These are phyloP conservation scores for Nettapus auritus DNA, from an alignment of 2,113 vertebrate species.

Conservation along the genomic window DNA sequence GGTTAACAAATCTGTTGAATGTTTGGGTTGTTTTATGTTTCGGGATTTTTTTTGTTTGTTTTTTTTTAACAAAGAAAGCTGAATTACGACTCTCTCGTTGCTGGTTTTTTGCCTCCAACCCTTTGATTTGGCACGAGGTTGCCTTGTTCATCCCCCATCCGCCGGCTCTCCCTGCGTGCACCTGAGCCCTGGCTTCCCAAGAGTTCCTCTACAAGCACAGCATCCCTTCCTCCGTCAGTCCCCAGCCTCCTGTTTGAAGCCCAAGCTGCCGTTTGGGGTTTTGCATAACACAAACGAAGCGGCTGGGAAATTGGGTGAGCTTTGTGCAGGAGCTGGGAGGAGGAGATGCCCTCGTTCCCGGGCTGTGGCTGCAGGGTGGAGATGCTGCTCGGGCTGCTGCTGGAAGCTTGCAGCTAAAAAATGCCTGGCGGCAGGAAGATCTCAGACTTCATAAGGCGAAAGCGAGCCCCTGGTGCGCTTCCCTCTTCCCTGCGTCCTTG, in stretches of 20 bases:
- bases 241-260: neutral
- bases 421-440: neutral
- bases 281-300: neutral
- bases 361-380: neutral
- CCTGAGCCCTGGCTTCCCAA: neutral
- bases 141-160: neutral
- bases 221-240: neutral
- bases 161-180: neutral
- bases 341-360: neutral
- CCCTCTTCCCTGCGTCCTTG: neutral
- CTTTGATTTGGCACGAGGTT: neutral
- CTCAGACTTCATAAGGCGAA: neutral
- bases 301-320: neutral
- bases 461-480: neutral
- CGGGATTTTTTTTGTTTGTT: neutral
- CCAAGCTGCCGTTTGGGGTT: fast-evolving
- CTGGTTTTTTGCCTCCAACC: conserved; percentile 3
- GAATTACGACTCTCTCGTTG: conserved; percentile 33
- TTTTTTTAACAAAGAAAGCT: conserved; percentile 72
- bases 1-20: conserved; percentile 68
- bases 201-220: fast-evolving
- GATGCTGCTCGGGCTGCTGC: neutral
- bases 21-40: conserved; percentile 46
- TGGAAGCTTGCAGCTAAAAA: neutral
- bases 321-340: neutral